Evolutionary conservation across 1,140 invertebrate species (phyloP), one percentile per base, ranked within the genome.

Genomic region (Diuraphis noxia): DNA sequence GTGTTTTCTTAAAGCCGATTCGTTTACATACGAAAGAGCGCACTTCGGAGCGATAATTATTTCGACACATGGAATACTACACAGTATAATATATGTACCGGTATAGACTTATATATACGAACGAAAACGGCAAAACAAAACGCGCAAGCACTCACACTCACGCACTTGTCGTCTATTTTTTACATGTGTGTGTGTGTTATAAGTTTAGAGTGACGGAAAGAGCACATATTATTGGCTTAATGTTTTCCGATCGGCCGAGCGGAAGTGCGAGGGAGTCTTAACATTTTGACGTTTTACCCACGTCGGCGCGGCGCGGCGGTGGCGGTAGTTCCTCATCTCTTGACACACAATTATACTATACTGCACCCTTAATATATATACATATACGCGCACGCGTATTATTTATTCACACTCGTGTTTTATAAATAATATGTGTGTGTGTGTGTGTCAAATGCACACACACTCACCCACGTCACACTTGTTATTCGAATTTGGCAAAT

Each of bases 221-320:
- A 81, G 89, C 25, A n/a, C 34, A 40, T 81, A 91, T 82, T 91
- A 91, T 91, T 91, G 89, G 89, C 89, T 91, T 91, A 91, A 91
- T 91, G 89, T 91, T 91, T 91, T 91, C 89, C 77, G 89, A 91
- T 91, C 89, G 72, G 77, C 89, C 77, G 72, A 91, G 89, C 89
- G 89, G 89, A 91, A 91, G 77, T n/a, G 85, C 63, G 89, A 91
- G 89, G 89, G 89, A 91, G 89, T 91, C 72, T 91, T 49, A 91
- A 91, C 89, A 43, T 91, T 91, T 91, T 91, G 89, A 91, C 89
- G 89, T 82, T 79, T 72, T 79, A 77, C 49, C 72, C 49, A 56
- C 40, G 40, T 41, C 63, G 41, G 21, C 36, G 63, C 63, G 41
- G 21, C 36, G 17, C n/a, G 19, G 23, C 52, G 88, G 43, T 81